Evolutionary conservation across 2,113 vertebrate species (phyloP), one percentile per base, ranked within the genome.

Genomic region (Corvus cornix): DNA sequence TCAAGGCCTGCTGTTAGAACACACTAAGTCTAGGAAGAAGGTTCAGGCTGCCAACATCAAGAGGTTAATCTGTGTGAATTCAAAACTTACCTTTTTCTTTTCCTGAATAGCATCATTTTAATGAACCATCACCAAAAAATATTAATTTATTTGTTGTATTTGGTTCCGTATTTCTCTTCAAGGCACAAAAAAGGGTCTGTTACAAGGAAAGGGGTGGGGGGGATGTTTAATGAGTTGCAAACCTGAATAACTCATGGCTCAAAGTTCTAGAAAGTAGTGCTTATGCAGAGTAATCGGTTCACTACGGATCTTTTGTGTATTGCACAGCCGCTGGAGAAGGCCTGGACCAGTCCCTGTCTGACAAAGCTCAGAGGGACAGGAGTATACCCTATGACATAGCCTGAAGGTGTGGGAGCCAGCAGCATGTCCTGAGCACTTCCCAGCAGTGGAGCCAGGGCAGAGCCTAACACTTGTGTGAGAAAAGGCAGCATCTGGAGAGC

Each of bases 351-450:
- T 43, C 44, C 16, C 30, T 6, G 10, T 22, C 52, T 73, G 44
- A 16, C 44, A 53, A 51, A 27, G 39, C 33, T 72, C 55, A 46
- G 39, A 81, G 19, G 13, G 44, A 86, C 56, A 77, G 30, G 26
- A 77, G 31, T 19, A 37, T 41, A 27, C 30, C 10, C 48, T 58
- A 1, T 12, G 68, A 77, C 21, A 41, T 2, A 69, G 21, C 17
- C 31, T 52, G 60, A 62, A n/a, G 1, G 0, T 4, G 7, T 2
- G 1, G 14, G 31, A 85, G 39, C 53, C 73, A 55, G 68, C 1
- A 7, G 33, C 30, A 53, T 9, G 11, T 35, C 55, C 68, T 12
- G 11, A 73, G 48, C 35, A 35, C 30, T 55, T 69, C 26, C 48
- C 46, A 69, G 60, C n/a, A 51, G 27, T 12, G 48, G 74, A 79